Evolutionary conservation across 2,888 invertebrate genomes (phyloP).

Genomic region (Metacarcinus magister): DNA sequence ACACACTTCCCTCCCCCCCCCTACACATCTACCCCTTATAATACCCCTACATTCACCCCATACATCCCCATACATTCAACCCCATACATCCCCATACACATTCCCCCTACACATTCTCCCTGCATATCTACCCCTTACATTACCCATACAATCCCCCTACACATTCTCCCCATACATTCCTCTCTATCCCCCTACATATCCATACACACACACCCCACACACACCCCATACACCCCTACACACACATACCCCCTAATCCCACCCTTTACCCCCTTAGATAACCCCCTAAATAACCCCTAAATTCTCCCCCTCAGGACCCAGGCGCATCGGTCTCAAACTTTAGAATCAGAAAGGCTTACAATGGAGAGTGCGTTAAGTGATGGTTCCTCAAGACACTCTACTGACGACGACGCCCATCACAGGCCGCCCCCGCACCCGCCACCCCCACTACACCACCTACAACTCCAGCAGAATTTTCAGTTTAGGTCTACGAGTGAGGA

Average conservation of each 20-base stretch:
- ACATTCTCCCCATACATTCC: too few species aligned
- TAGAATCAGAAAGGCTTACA: slow-evolving; percentile 83
- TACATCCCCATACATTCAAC: too few species aligned
- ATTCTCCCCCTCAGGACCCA: slow-evolving; percentile 54
- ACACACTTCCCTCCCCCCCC: not conserved
- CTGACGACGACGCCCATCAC: slow-evolving; percentile 74
- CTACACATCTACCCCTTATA: slow-evolving; percentile 83
- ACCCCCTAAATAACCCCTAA: too few species aligned
- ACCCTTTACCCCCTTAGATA: too few species aligned
- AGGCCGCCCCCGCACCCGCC: slow-evolving; percentile 60
- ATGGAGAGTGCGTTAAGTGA: slow-evolving; percentile 84
- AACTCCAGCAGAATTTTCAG: slow-evolving; percentile 50
- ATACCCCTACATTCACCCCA: not conserved
- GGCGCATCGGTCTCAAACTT: slow-evolving; percentile 77
- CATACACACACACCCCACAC: too few species aligned
- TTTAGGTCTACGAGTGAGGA: too few species aligned
- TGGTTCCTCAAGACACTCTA: slow-evolving; percentile 83
- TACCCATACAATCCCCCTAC: not conserved
- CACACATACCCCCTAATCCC: too few species aligned
- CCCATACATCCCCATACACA: too few species aligned
- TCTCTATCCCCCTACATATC: too few species aligned
- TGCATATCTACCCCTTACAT: not conserved
- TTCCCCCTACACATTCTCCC: too few species aligned
- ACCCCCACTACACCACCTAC: slow-evolving; percentile 60
- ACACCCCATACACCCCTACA: too few species aligned